phyloP scores from a whole-genome alignment of 1,140 invertebrate species.

The Ceratoteleas bidentatus region DNA sequence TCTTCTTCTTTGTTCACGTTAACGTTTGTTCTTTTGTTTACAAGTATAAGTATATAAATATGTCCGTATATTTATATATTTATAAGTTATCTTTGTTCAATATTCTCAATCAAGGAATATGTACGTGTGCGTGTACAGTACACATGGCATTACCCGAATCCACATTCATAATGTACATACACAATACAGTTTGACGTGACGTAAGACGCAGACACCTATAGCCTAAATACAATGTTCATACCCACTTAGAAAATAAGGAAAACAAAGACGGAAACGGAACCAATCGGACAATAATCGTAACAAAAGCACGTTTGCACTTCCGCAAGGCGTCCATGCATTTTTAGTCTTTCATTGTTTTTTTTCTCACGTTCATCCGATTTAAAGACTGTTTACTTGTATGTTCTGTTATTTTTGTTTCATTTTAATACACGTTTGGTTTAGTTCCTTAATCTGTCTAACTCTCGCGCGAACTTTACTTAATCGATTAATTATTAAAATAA shows the following conservation, averaged over 20 bases:
- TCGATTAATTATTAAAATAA: conserved; percentile 77
- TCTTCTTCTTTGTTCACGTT: too few relatives aligned
- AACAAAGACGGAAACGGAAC: too few relatives aligned
- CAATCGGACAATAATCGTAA: conserved; percentile 30
- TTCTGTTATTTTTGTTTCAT: conserved; percentile 13
- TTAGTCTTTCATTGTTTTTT: conserved; percentile 23
- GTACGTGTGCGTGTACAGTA: conserved; percentile 63
- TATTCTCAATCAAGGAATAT: conserved; percentile 28
- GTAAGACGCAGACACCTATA: conserved; percentile 57
- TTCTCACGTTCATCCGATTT: conserved; percentile 33
- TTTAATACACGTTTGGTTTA: conserved; percentile 38
- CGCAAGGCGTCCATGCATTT: conserved; percentile 19
- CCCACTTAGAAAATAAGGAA: conserved; percentile 30
- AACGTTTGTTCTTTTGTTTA: too few relatives aligned
- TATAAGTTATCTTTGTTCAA: not conserved
- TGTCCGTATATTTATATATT: too few relatives aligned
- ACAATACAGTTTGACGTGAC: conserved; percentile 61
- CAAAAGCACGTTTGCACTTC: conserved; percentile 43
- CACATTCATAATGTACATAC: conserved; percentile 62
- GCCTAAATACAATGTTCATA: conserved; percentile 43
- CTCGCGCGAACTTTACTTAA: conserved; percentile 70
- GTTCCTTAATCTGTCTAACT: conserved; percentile 47
- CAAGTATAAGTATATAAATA: too few relatives aligned
- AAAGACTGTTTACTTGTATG: conserved; percentile 25
- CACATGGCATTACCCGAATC: conserved; percentile 54